phyloP scores from a whole-genome alignment of 2,797 vertebrate species.

The Cossypha niveicapilla region DNA sequence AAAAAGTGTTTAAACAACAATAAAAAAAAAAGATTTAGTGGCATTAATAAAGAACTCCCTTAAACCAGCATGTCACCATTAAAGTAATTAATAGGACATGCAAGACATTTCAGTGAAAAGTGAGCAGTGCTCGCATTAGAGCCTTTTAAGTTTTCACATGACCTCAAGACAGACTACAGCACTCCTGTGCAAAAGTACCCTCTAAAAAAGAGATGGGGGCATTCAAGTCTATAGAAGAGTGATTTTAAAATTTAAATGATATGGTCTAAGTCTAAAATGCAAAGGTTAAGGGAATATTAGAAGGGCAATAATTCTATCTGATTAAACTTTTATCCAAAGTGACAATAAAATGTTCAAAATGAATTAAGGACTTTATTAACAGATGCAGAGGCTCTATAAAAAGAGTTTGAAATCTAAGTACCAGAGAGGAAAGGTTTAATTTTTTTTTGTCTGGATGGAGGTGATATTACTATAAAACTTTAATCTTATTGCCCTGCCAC shows the following conservation, averaged over 20 bases:
- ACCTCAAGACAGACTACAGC: background rate
- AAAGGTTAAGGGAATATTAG: slow-evolving; percentile 74
- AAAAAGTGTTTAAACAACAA: slow-evolving; percentile 69
- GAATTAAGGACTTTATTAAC: slow-evolving; percentile 66
- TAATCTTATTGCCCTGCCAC: slow-evolving; percentile 42
- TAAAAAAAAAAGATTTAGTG: slow-evolving; percentile 70
- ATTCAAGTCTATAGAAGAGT: slow-evolving; percentile 62
- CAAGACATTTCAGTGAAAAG: slow-evolving; percentile 18
- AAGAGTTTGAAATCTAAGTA: slow-evolving; percentile 54
- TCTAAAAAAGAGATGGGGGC: slow-evolving; percentile 18
- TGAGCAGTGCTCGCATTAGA: background rate
- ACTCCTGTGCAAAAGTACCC: slow-evolving; percentile 12
- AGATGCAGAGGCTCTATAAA: slow-evolving; percentile 44
- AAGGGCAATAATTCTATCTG: slow-evolving; percentile 69
- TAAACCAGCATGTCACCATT: slow-evolving; percentile 68
- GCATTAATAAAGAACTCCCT: slow-evolving; percentile 71
- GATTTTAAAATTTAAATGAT: slow-evolving; percentile 70
- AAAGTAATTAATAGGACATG: slow-evolving; percentile 70
- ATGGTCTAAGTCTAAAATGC: slow-evolving; percentile 45
- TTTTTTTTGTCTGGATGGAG: slow-evolving; percentile 20
- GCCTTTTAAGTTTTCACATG: slow-evolving; percentile 35
- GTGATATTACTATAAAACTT: slow-evolving; percentile 62
- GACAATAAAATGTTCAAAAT: slow-evolving; percentile 66
- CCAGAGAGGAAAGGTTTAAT: background rate
- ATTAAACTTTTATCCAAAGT: slow-evolving; percentile 73